Evolutionary conservation across 2,888 invertebrate species (phyloP).

Genomic region (Agyllia agylla): DNA sequence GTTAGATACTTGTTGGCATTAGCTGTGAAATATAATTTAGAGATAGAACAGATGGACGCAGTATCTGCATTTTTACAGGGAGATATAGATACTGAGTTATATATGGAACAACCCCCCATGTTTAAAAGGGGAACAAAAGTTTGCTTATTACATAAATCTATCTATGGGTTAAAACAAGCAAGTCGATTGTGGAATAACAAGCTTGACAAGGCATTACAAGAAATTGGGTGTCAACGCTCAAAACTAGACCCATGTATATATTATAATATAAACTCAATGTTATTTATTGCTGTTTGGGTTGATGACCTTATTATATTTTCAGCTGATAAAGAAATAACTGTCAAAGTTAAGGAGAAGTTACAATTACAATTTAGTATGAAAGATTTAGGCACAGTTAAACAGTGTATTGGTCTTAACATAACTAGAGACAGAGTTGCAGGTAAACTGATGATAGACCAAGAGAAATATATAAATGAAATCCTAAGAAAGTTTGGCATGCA

Average conservation of each 20-base stretch:
- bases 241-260: constrained; percentile 67
- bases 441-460: neutral
- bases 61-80: constrained; percentile 70
- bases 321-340: constrained; percentile 16
- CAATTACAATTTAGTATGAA: constrained; percentile 45
- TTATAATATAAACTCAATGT: constrained; percentile 26
- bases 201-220: constrained; percentile 32
- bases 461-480: neutral
- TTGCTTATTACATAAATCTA: constrained; percentile 53
- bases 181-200: constrained; percentile 65
- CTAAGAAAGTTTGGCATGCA: neutral
- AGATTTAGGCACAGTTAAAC: constrained; percentile 37
- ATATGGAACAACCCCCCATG: neutral
- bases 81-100: constrained; percentile 36
- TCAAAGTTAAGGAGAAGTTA: constrained; percentile 28
- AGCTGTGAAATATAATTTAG: constrained; percentile 51
- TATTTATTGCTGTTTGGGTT: neutral
- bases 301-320: neutral
- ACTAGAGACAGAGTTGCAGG: neutral
- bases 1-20: constrained; percentile 49
- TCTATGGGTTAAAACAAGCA: constrained; percentile 63
- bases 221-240: constrained; percentile 46
- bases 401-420: constrained; percentile 51
- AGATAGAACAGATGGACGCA: constrained; percentile 71
- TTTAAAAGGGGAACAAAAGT: constrained; percentile 53